These are phyloP conservation scores for Callipepla squamata DNA, from an alignment of 2,113 vertebrate genomes.

Conservation along the genomic window DNA sequence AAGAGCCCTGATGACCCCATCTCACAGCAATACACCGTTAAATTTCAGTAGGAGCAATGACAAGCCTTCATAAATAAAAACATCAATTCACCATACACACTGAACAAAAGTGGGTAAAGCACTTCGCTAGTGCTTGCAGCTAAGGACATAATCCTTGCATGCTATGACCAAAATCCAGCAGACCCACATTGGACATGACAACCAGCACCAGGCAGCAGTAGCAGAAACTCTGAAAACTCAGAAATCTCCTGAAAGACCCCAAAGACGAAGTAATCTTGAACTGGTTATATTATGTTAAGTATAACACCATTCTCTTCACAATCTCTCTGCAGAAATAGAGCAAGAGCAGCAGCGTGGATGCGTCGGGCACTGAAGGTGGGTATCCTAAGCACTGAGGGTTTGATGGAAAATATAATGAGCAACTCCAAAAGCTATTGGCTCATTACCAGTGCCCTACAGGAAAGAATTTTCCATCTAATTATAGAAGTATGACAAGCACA, in stretches of 20 bases:
- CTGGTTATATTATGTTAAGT: not conserved
- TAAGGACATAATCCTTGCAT: not conserved
- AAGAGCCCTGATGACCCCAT: slow-evolving; percentile 29
- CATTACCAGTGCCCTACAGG: slow-evolving; percentile 49
- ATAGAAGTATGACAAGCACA: slow-evolving; percentile 28
- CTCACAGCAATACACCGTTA: not conserved
- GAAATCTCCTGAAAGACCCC: not conserved
- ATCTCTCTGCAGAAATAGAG: not conserved
- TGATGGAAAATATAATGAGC: slow-evolving; percentile 1
- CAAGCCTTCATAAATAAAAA: slow-evolving; percentile 55
- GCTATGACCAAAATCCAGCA: rapidly evolving
- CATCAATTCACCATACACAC: not conserved
- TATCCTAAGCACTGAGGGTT: not conserved
- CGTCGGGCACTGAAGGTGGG: not conserved
- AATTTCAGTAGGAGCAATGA: slow-evolving; percentile 14
- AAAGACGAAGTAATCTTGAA: not conserved
- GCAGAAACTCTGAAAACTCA: not conserved
- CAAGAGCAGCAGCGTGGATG: not conserved
- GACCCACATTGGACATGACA: rapidly evolving
- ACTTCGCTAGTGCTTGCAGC: not conserved
- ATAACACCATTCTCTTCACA: not conserved
- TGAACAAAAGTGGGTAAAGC: not conserved
- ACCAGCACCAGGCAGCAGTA: not conserved
- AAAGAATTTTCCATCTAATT: slow-evolving; percentile 48
- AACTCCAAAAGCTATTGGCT: slow-evolving; percentile 37